Conservation (phyloP, 2,113 vertebrate species). For the Toxostoma redivivum region DNA sequence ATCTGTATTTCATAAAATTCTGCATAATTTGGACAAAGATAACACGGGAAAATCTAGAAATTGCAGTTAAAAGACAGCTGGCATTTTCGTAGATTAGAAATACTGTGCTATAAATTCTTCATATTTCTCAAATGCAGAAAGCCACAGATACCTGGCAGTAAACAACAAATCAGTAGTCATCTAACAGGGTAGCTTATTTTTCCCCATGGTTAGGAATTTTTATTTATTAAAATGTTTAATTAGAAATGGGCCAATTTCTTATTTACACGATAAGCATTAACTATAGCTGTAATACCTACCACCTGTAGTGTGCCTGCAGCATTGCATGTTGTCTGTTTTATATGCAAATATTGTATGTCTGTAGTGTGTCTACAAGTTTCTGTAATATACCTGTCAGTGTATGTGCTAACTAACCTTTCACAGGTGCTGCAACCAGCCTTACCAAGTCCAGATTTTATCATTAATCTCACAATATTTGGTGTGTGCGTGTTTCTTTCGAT, state of each 20-base stretch:
- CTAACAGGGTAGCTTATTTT: not conserved
- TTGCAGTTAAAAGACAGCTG: not conserved
- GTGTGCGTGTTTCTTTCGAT: not conserved
- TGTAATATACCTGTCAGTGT: slow-evolving; percentile 55
- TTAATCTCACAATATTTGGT: not conserved
- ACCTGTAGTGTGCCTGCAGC: slow-evolving; percentile 61
- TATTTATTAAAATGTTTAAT: not conserved
- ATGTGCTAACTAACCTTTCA: slow-evolving; percentile 67
- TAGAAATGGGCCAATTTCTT: not conserved
- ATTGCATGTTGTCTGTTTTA: slow-evolving; percentile 66
- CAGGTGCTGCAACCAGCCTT: slow-evolving; percentile 51
- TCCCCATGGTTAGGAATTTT: not conserved
- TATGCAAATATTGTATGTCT: slow-evolving; percentile 36
- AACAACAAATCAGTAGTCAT: not conserved
- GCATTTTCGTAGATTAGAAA: not conserved
- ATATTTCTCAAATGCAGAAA: not conserved
- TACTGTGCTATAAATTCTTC: not conserved
- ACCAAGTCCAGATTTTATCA: not conserved
- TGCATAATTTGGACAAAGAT: not conserved
- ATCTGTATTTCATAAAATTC: not conserved
- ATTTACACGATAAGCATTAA: not conserved
- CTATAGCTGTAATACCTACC: slow-evolving; percentile 34
- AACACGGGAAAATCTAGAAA: not conserved
- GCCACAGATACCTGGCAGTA: not conserved
- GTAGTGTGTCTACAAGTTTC: slow-evolving; percentile 41